Evolutionary conservation across 2,797 vertebrate genomes (phyloP), one percentile per base, ranked within the genome.

Genomic region (Poecilia wingei): DNA sequence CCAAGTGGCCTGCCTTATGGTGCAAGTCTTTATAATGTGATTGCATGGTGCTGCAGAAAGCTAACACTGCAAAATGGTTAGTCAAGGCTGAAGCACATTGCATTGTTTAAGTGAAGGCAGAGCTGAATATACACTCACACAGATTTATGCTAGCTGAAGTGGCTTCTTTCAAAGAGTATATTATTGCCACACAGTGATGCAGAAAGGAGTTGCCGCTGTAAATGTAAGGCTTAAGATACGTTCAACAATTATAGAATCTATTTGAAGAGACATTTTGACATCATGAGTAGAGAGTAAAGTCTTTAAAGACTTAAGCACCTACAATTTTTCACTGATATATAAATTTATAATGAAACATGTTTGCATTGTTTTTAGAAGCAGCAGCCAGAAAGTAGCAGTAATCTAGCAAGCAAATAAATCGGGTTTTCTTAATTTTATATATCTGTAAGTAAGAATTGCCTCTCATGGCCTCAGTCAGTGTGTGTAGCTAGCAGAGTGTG

Each of bases 1-100:
- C 78, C 86, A 39, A 87, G 88, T 77, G 87, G 83, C 55, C 80
- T 79, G 88, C 86, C 84, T 90, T 31, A 16, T 61, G 76, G 79
- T 84, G 84, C 82, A 86, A 85, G 85, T 86, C 89, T 88, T 85
- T 78, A 57, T 90, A 81, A 88, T 91, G 82, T 88, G 82, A 91
- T 84, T 90, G 88, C 86, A 82, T 77, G 49, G 81, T 74, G 87
- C 83, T 69, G 88, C 86, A 75, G 85, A 85, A 78, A 80, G 91
- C 91, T 41, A 88, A 80, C 87, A 28, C 91, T 88, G 92, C 89
- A 89, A 12, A 92, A 84, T 72, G 77, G 79, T 77, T 53, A 77
- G 77, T 85, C 82, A 77, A 81, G 84, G 70, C 82, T 72, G 83
- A 78, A 87, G 90, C 78, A 20, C 76, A 57, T 0, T 1, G 55